Evolutionary conservation across 2,888 invertebrate genomes (phyloP).

Genomic region (Brachyptera putata): DNA sequence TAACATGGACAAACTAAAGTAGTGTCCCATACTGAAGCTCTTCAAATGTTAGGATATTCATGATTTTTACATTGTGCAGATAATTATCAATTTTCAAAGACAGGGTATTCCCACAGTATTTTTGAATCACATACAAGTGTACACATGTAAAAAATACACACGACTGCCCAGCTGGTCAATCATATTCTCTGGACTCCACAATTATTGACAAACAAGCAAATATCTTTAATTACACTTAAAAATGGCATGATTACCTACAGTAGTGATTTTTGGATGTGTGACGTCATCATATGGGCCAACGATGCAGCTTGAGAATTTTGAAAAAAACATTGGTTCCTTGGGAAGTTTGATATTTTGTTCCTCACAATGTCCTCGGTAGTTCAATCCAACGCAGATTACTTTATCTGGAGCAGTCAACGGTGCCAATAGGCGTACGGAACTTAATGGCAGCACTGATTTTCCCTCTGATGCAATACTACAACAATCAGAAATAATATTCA

Average conservation of each 20-base stretch:
- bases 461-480: neutral
- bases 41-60: too few relatives aligned
- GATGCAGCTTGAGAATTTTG: conserved; percentile 77
- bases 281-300: conserved; percentile 69
- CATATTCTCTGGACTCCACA: too few relatives aligned
- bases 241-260: conserved; percentile 46
- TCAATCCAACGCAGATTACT: conserved; percentile 78
- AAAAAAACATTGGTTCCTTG: conserved; percentile 78
- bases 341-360: conserved; percentile 74
- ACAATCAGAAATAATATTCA: neutral
- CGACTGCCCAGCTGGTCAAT: too few relatives aligned
- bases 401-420: conserved; percentile 80
- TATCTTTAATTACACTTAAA: too few relatives aligned
- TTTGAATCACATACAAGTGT: too few relatives aligned
- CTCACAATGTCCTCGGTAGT: conserved; percentile 80
- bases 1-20: too few relatives aligned
- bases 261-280: conserved; percentile 56
- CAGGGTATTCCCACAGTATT: too few relatives aligned
- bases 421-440: conserved; percentile 59
- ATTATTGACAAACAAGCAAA: too few relatives aligned
- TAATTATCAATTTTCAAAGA: too few relatives aligned
- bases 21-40: too few relatives aligned
- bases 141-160: too few relatives aligned
- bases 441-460: conserved; percentile 49
- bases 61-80: too few relatives aligned